Conservation (phyloP, 2,888 invertebrate genomes). For the Therioaphis trifolii region DNA sequence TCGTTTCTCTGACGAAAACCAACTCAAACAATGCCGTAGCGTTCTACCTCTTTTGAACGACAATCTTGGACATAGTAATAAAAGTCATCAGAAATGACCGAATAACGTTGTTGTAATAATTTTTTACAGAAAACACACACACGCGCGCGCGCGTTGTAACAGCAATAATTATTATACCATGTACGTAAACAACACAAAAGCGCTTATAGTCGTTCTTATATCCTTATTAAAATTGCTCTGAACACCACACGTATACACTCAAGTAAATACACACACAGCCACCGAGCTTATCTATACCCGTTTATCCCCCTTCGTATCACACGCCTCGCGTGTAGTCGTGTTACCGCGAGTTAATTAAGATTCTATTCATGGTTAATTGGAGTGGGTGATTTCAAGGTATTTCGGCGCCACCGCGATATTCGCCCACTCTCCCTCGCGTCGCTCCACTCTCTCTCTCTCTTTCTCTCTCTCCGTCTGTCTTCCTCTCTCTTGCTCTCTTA, state of each 20-base stretch:
- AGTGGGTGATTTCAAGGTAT: conserved; percentile 21
- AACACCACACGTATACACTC: neutral
- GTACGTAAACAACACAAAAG: conserved; percentile 20
- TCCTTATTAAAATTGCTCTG: conserved; percentile 37
- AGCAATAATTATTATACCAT: neutral
- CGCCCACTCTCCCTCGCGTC: neutral
- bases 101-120: no score
- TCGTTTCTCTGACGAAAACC: neutral
- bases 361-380: conserved; percentile 58
- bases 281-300: no score
- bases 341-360: conserved; percentile 33
- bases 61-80: no score
- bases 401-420: conserved; percentile 20
- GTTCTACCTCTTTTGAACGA: neutral
- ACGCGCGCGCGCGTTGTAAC: no score
- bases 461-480: neutral
- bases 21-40: neutral
- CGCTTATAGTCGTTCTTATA: neutral
- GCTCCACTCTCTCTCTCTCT: no score
- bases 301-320: neutral
- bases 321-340: neutral
- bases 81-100: no score
- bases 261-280: neutral
- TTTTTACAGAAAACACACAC: neutral
- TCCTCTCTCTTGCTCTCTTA: no score